Evolutionary conservation across 2,113 vertebrate species (phyloP), one percentile per base, ranked within the genome.

Genomic region (Pedionomus torquatus): DNA sequence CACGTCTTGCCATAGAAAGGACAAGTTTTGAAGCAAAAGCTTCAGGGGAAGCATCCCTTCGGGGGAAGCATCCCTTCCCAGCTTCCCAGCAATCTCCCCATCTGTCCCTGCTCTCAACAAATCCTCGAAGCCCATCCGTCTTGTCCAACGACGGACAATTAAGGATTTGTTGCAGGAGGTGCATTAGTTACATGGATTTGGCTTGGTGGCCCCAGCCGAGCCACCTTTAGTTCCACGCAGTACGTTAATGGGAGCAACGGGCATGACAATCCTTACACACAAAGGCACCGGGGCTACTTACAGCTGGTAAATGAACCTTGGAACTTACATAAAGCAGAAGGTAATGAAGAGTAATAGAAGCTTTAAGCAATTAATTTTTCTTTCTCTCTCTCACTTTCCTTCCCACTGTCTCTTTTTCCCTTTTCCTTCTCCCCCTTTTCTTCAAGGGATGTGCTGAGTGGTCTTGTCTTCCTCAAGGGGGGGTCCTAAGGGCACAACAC

Each of bases 261-360:
- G 87, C 90, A 81, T 68, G 88, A 95, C 93, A 87, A 58, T 88
- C 87, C 72, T 51, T 91, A 94, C 93, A 91, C 77, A 84, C 83
- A 51, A 61, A 82, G 89, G 72, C 91, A 83, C 54, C 0, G 2
- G 3, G 93, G 78, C 75, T 81, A 64, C 95, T 96, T 89, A 87
- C 70, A 90, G 95, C 95, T 85, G 95, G 41, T 92, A 96, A 90
- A 92, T 92, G 96, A 94, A 77, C 95, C 96, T 88, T 95, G 92
- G 82, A 81, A 77, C 90, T 90, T 16, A 33, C 90, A 94, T 78
- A 89, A 93, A 93, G 85, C 82, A 74, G 75, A 84, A 95, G 79
- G 79, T 94, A 93, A 94, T 96, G 95, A 96, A 94, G 92, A 96
- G 55, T 51, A 93, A 81, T 63, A 60, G 85, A 48, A 92, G 54